Evolutionary conservation across 2,113 vertebrate species (phyloP).

Genomic region (Erythrocercus mccallii): DNA sequence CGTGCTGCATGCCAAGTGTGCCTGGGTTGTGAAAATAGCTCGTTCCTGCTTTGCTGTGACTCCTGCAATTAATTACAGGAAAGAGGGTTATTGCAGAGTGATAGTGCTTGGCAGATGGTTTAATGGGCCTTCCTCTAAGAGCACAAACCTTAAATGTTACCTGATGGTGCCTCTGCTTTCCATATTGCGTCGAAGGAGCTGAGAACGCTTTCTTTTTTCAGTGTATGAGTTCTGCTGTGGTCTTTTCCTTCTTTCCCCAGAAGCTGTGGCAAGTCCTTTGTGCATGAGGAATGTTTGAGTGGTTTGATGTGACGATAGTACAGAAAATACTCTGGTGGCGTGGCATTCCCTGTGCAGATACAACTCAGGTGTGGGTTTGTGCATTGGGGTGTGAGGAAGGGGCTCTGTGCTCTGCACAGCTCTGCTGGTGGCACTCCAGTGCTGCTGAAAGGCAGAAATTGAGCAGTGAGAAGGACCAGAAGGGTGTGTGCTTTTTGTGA

Average conservation of each 20-base stretch:
- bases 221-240: not conserved
- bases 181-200: not conserved
- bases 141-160: not conserved
- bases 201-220: not conserved
- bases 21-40: not conserved
- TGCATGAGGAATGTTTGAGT: not conserved
- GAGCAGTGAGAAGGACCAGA: not conserved
- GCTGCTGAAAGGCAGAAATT: not conserved
- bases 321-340: not conserved
- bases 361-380: not conserved
- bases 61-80: conserved; percentile 14
- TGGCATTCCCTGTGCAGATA: not conserved
- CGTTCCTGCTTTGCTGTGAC: not conserved
- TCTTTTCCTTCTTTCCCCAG: not conserved
- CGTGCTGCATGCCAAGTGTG: not conserved
- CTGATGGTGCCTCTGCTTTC: not conserved
- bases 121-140: not conserved
- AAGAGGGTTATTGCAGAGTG: conserved; percentile 13
- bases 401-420: not conserved
- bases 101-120: not conserved
- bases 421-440: not conserved
- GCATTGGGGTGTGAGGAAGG: not conserved
- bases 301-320: not conserved
- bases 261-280: not conserved
- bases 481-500: not conserved